Evolutionary conservation across 2,113 vertebrate species (phyloP).

Genomic region (Bombycilla garrulus): DNA sequence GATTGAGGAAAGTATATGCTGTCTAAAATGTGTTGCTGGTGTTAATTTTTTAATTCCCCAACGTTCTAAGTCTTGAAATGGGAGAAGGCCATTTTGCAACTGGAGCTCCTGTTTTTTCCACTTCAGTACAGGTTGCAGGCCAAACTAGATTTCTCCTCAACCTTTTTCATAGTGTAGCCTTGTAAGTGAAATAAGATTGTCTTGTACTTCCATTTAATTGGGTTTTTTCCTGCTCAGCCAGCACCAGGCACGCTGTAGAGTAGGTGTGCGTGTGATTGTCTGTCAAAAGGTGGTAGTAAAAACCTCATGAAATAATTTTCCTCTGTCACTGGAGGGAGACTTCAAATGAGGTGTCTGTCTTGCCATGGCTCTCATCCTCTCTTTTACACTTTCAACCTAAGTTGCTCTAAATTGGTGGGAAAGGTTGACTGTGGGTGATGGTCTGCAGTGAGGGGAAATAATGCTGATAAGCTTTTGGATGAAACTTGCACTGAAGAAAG

Average conservation of each 20-base stretch:
- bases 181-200: neutral
- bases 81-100: neutral
- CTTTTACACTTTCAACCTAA: neutral
- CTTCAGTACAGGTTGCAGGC: neutral
- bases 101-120: neutral
- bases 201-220: neutral
- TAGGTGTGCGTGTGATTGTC: neutral
- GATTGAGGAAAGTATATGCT: neutral
- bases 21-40: neutral
- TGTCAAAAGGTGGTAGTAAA: neutral
- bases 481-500: neutral
- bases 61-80: neutral
- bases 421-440: accelerated
- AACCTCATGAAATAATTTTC: neutral
- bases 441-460: accelerated
- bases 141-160: neutral
- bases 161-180: neutral
- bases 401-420: neutral
- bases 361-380: neutral
- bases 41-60: neutral
- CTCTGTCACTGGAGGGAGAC: neutral
- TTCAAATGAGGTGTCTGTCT: neutral
- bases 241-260: neutral
- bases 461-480: neutral
- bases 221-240: neutral